A percentile compares a stretch with the other conserved stretches of the same genome.
These are phyloP conservation scores for Notiomystis cincta DNA, from an alignment of 2,113 vertebrate genomes.

Conservation along the genomic window DNA sequence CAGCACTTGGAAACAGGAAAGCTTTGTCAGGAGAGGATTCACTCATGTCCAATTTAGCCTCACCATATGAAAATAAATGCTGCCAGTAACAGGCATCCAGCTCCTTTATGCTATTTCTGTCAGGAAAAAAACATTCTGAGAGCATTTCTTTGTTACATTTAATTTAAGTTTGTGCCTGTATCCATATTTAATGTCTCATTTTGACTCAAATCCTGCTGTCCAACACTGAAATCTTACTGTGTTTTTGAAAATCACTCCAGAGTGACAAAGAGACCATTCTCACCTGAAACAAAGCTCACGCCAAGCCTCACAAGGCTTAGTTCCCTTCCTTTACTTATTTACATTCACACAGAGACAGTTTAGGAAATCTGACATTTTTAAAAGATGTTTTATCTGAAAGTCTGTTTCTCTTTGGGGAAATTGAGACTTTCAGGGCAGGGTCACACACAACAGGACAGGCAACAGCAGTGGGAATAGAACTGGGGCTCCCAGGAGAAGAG, in stretches of 20 bases:
- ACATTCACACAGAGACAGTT: background rate
- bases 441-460: background rate
- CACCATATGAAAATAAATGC: background rate
- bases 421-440: background rate
- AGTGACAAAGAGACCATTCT: background rate
- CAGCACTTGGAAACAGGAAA: background rate
- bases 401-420: background rate
- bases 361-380: background rate
- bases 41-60: background rate
- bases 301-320: background rate
- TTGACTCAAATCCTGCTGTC: background rate
- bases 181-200: background rate
- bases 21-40: background rate
- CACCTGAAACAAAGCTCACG: background rate
- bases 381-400: background rate
- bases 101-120: background rate
- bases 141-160: background rate
- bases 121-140: background rate
- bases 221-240: background rate
- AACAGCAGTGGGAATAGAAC: accelerated
- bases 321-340: background rate
- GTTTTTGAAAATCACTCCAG: background rate
- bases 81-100: background rate
- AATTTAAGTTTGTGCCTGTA: background rate
- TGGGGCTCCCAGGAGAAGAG: background rate